Conservation (phyloP, 2,888 invertebrate genomes). For the Sisyra terminalis region DNA sequence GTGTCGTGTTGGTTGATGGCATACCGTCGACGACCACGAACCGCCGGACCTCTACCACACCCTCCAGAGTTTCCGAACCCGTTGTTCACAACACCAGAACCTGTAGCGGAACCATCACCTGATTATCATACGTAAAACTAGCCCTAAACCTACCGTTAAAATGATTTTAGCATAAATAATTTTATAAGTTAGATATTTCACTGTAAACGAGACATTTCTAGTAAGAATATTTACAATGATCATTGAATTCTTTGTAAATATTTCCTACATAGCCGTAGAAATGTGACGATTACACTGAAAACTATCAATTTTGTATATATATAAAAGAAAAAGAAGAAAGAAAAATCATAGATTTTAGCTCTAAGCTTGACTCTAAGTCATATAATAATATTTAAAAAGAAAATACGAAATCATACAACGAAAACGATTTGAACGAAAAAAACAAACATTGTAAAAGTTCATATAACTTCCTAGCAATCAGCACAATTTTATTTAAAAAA, state of each 20-base stretch:
- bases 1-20: slow-evolving; percentile 94
- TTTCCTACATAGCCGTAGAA: not conserved
- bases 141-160: not conserved
- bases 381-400: not conserved
- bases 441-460: too few species aligned
- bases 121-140: slow-evolving; percentile 47
- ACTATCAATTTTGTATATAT: too few species aligned
- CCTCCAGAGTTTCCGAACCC: slow-evolving; percentile 93
- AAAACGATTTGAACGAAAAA: not conserved
- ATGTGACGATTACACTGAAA: too few species aligned
- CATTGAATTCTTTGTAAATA: not conserved
- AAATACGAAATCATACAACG: slow-evolving; percentile 1
- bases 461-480: not conserved
- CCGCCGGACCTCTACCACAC: slow-evolving; percentile 81
- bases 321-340: too few species aligned
- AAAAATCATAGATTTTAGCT: not conserved
- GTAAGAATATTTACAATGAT: not conserved
- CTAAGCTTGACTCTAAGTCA: slow-evolving; percentile 6
- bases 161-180: too few species aligned
- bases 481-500: not conserved
- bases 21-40: slow-evolving; percentile 72
- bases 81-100: slow-evolving; percentile 69
- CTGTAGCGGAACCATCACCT: slow-evolving; percentile 65
- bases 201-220: not conserved
- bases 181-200: not conserved